Evolutionary conservation across 23 tunicate species (phyloP), one percentile per base, ranked within the genome.

Genomic region (Diplosoma virens): DNA sequence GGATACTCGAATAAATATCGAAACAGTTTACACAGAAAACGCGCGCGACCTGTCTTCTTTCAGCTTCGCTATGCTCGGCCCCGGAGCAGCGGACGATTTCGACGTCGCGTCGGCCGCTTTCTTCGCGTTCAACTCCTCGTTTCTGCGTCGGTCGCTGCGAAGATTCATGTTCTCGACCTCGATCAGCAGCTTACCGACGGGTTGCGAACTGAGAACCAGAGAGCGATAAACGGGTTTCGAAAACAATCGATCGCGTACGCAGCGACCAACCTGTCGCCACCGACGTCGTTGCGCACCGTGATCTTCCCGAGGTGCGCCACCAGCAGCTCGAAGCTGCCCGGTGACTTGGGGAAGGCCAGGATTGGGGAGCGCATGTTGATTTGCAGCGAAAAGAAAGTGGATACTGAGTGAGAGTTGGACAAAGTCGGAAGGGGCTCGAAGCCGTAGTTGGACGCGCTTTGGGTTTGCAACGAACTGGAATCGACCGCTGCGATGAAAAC

Each of bases 251-350:
- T n/a, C n/a, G n/a, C n/a, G n/a, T n/a, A n/a, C n/a, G n/a, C n/a
- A n/a, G 22, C 16, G 17, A 22, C 59, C 37, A 18, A 71, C 77
- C 58, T 71, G 58, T 45, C 31, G 25, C 23, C 25, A 1, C 71
- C 78, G 41, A 33, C 88, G 24, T 79, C 76, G 60, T 92, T 92
- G 30, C 36, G 67, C 29, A 92, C 70, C n/a, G 92, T 85, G 27
- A 92, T 92, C 35, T 75, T 72, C 4, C 97, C 97, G 37, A 92
- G 79, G 47, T 92, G 85, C 36, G 86, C 97, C 20, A 92, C 87
- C 32, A 92, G 76, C 30, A 92, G 45, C 34, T 92, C 97, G 50
- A 64, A 92, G 37, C 97, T 92, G 18, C 87, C 97, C n/a, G 84
- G 91, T 68, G 9, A 78, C 45, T 92, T 92, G 0, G 97, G 97